Base-by-base conservation (phyloP, 2,113 vertebrate genomes). In the Sula dactylatra region DNA sequence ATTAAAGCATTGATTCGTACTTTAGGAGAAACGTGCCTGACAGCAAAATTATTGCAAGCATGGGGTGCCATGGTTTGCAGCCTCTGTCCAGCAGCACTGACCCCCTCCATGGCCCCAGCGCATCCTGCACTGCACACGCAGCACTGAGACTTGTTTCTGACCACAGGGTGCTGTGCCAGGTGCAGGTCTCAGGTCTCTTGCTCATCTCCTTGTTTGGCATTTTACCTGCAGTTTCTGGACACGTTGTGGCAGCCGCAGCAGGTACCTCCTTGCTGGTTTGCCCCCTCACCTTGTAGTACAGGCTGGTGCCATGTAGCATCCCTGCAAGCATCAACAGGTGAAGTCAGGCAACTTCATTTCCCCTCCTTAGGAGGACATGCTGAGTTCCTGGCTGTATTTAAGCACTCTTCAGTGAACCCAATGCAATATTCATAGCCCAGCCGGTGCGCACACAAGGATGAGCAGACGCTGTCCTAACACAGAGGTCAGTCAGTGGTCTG, bases 381-480 rank as follows among this genome's bases (percentile, higher is more conserved):
- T 3, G 4, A 21, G 42, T 29, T 67, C 42, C 64, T 67, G 52
- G 7, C 20, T 36, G 24, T 54, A 32, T 86, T 89, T 91, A 86
- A 67, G 34, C 42, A 64, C 34, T 74, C 77, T 52, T 65, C 71
- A 76, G 61, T 67, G 84, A 91, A 38, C 36, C 11, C 56, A n/a
- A 27, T 66, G 67, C 32, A 76, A 64, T 56, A 86, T 83, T 86
- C 62, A 83, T 76, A 21, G 25, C 34, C 36, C 36, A 83, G 19
- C 34, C 1, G 2, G 61, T 0, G 1, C 4, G 1, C 4, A 1
- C 71, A 55, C 0, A 1, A 67, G 21, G 77, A 61, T 20, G 64
- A 90, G 29, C 45, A 86, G 56, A 19, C 8, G 4, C 21, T 80
- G 40, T 26, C n/a, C 58, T 70, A 1, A 0, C 3, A 45, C 29